Percentiles rank a stretch among this genome's conserved stretches.
phyloP scores from a whole-genome alignment of 2,888 invertebrate species.

The Tenthredo notha region DNA sequence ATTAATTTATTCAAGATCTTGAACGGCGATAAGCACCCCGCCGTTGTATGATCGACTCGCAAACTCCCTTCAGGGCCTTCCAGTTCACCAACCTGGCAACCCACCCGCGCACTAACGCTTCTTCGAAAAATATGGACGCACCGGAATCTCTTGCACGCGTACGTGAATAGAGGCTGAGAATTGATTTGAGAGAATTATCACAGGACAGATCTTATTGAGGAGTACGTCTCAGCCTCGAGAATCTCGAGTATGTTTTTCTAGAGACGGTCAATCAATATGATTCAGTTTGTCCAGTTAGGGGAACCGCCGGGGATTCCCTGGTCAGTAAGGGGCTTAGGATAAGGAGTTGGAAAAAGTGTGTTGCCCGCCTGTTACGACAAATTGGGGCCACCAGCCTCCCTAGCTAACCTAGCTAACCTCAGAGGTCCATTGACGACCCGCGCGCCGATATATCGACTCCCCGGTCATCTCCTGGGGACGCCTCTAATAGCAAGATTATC shows the following conservation, averaged over 20 bases:
- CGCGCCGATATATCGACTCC: constrained; percentile 72
- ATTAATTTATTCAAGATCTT: constrained; percentile 70
- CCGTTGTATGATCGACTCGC: constrained; percentile 44
- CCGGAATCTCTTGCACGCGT: not conserved
- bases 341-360: constrained; percentile 68
- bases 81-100: constrained; percentile 28
- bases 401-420: constrained; percentile 67
- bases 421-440: constrained; percentile 70
- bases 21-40: constrained; percentile 62
- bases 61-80: constrained; percentile 35
- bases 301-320: constrained; percentile 57
- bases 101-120: constrained; percentile 32
- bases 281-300: constrained; percentile 73
- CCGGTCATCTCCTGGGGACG: constrained; percentile 73
- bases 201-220: constrained; percentile 46
- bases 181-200: constrained; percentile 41
- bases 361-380: constrained; percentile 75
- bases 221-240: not conserved
- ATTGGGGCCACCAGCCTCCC: constrained; percentile 73
- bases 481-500: constrained; percentile 78
- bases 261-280: constrained; percentile 75
- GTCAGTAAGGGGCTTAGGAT: constrained; percentile 66
- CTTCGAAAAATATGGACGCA: not conserved
- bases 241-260: constrained; percentile 49
- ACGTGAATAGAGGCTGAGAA: constrained; percentile 25